Conservation (phyloP, 2,888 invertebrate genomes). For the Onchidella celtica region DNA sequence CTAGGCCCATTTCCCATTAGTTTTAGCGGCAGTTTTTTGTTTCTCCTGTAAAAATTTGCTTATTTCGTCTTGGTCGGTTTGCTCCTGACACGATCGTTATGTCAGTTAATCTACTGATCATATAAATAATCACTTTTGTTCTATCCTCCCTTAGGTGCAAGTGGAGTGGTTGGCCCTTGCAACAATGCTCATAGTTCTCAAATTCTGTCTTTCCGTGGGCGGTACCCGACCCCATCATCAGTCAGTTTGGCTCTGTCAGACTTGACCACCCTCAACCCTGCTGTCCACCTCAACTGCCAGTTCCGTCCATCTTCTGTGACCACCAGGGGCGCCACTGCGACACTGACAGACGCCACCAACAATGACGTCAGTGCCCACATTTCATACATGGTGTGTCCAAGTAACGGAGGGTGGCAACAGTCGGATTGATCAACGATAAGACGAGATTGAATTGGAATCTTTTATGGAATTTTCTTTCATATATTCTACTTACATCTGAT, state of each 20-base stretch:
- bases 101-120: no score
- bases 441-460: no score
- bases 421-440: no score
- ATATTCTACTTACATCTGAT: no score
- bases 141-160: background rate
- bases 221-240: background rate
- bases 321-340: background rate
- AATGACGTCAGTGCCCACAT: background rate
- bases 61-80: no score
- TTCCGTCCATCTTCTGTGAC: background rate
- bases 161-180: conserved; percentile 18
- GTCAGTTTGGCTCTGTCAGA: conserved; percentile 12
- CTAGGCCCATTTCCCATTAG: no score
- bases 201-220: background rate
- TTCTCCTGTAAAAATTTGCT: no score
- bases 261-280: background rate
- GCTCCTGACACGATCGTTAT: no score
- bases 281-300: background rate
- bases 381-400: conserved; percentile 26
- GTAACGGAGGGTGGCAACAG: no score
- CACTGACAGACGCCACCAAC: background rate
- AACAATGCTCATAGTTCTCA: background rate
- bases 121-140: no score
- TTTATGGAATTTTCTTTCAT: no score
- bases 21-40: no score